A percentile compares a stretch with the other conserved stretches of the same genome.
phyloP scores from a whole-genome alignment of 2,113 vertebrate genomes.

The Pyxicephalus adspersus region DNA sequence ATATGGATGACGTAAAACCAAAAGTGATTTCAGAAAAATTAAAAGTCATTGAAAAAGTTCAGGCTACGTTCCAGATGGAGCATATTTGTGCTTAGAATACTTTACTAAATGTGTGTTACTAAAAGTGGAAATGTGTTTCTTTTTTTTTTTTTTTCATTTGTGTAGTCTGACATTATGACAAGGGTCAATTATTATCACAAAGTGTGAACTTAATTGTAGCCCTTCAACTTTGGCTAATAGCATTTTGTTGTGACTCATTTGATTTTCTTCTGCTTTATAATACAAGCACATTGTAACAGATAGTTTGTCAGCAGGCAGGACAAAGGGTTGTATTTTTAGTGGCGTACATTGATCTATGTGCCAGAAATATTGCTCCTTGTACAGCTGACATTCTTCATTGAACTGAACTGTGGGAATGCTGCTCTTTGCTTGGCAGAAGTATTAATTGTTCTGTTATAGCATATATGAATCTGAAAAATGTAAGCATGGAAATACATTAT shows the following conservation, averaged over 20 bases:
- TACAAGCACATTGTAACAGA: neutral
- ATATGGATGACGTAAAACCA: no score
- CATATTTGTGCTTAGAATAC: neutral
- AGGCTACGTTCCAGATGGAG: neutral
- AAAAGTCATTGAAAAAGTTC: no score
- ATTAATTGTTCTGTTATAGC: slow-evolving; percentile 5
- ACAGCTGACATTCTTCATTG: slow-evolving; percentile 14
- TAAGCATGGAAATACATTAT: neutral
- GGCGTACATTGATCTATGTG: neutral
- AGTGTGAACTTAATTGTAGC: slow-evolving; percentile 20
- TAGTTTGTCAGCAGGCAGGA: slow-evolving; percentile 18
- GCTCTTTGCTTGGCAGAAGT: neutral
- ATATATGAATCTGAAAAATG: slow-evolving; percentile 3
- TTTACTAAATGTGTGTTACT: slow-evolving; percentile 1
- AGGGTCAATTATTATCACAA: slow-evolving; percentile 34
- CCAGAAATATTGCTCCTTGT: slow-evolving; percentile 9
- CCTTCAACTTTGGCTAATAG: neutral
- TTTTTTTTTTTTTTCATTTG: neutral
- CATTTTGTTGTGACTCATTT: neutral
- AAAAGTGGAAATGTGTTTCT: slow-evolving; percentile 1
- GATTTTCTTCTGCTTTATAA: neutral
- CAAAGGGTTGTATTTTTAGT: neutral
- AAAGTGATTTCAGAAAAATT: no score
- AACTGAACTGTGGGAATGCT: neutral
- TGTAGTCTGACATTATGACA: slow-evolving; percentile 9